Conservation (phyloP, 2,113 vertebrate species). For the Stegostoma tigrinum region DNA sequence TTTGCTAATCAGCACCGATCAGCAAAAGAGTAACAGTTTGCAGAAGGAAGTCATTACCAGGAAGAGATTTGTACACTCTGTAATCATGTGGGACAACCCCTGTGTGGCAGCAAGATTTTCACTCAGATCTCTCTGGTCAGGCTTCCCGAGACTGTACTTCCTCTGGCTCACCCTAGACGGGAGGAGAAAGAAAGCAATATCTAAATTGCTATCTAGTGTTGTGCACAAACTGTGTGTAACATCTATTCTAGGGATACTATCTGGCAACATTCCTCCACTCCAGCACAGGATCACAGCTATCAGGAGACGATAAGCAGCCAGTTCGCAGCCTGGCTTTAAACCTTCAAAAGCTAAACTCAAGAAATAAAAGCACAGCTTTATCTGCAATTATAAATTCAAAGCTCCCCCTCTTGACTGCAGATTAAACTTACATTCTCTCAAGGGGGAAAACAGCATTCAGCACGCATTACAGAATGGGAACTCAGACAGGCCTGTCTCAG, state of each 20-base stretch:
- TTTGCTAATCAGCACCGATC: neutral
- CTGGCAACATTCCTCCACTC: constrained; percentile 42
- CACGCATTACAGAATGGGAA: neutral
- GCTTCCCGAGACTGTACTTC: constrained; percentile 72
- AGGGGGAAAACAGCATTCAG: neutral
- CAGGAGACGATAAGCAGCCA: neutral
- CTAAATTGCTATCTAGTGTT: neutral
- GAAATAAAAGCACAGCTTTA: constrained; percentile 42
- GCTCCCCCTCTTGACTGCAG: neutral
- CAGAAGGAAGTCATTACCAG: constrained; percentile 52
- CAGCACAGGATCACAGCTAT: neutral
- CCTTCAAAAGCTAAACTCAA: constrained; percentile 39
- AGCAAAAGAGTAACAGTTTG: neutral
- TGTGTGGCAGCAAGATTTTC: constrained; percentile 80
- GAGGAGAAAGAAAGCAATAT: neutral
- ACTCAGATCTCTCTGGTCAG: constrained; percentile 73
- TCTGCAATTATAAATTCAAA: constrained; percentile 41
- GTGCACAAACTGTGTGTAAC: constrained; percentile 39
- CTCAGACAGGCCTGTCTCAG: neutral
- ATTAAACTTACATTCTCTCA: constrained; percentile 5
- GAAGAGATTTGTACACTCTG: constrained; percentile 66
- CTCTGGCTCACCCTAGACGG: constrained; percentile 59
- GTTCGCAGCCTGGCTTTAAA: constrained; percentile 49
- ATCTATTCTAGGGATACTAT: constrained; percentile 41
- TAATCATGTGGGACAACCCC: constrained; percentile 73